Evolutionary conservation across 2,797 vertebrate genomes (phyloP), one percentile per base, ranked within the genome.

Genomic region (Lindbergichthys nudifrons): DNA sequence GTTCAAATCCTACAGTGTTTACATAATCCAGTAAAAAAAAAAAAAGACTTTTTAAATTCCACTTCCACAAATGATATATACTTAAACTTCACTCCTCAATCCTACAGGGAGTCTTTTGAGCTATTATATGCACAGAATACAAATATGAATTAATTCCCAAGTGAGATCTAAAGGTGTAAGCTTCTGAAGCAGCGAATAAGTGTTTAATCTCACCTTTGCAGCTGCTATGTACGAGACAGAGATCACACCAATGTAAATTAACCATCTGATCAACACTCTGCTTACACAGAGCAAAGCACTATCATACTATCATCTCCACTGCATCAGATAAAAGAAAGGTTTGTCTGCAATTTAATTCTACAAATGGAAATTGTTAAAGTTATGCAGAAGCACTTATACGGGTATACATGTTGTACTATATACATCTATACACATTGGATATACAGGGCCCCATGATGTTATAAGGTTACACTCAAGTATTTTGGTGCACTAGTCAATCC

Each of bases 391-490:
- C 69, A 71, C 19, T 80, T 68, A 50, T 21, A 61, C 54, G 5
- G n/a, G 41, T 70, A 75, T 84, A 70, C 74, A 83, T 78, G 26
- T 21, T 4, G 16, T 41, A 15, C 26, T 48, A 70, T 69, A 60
- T 26, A 26, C 26, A 26, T 26, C 26, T 26, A 26, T 26, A 26
- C 26, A 36, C 9, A 36, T 36, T 36, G 32, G 32, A 36, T 36
- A 36, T 9, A 36, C 32, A 36, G 32, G 32, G 8, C 8, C 6
- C 32, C 32, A 36, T 36, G 32, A 36, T 36, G 32, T 36, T 36
- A 36, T 36, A 9, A 36, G 32, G 32, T 36, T 36, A 36, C 32
- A 36, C 32, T 36, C 8, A 36, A 36, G 8, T 36, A 9, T 36
- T 9, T 6, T 36, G 6, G 32, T 36, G 32, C 32, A 36, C 32